These are phyloP conservation scores for Goniozus legneri DNA, from an alignment of 1,140 invertebrate genomes.

Conservation along the genomic window DNA sequence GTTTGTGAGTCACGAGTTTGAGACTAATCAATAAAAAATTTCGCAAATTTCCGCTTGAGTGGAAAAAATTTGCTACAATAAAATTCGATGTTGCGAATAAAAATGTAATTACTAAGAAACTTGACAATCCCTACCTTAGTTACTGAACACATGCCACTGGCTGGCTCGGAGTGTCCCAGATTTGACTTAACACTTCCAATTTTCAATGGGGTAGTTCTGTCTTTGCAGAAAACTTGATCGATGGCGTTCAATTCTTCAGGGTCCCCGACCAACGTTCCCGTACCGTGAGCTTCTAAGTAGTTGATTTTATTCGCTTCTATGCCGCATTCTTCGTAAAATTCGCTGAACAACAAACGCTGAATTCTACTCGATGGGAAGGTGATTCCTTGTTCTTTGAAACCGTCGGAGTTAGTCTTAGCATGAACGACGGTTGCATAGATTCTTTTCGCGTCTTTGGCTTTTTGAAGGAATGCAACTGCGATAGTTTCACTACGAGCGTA, in stretches of 20 bases:
- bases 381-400: slow-evolving; percentile 54
- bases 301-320: slow-evolving; percentile 7
- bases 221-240: slow-evolving; percentile 73
- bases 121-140: slow-evolving; percentile 52
- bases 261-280: slow-evolving; percentile 67
- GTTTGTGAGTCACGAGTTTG: too few species aligned
- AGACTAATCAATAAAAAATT: neutral
- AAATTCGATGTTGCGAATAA: slow-evolving; percentile 37
- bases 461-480: slow-evolving; percentile 60
- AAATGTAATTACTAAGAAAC: slow-evolving; percentile 44
- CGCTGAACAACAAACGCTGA: slow-evolving; percentile 1
- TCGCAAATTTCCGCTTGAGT: neutral
- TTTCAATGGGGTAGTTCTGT: slow-evolving; percentile 59
- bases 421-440: slow-evolving; percentile 61
- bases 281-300: slow-evolving; percentile 30
- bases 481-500: slow-evolving; percentile 65
- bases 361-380: slow-evolving; percentile 45
- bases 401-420: slow-evolving; percentile 62
- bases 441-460: slow-evolving; percentile 52
- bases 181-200: slow-evolving; percentile 78
- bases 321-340: slow-evolving; percentile 10
- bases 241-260: slow-evolving; percentile 79
- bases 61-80: neutral
- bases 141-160: slow-evolving; percentile 61
- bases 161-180: slow-evolving; percentile 73